Conservation (phyloP, 2,888 invertebrate genomes). For the Cyaniris semiargus region DNA sequence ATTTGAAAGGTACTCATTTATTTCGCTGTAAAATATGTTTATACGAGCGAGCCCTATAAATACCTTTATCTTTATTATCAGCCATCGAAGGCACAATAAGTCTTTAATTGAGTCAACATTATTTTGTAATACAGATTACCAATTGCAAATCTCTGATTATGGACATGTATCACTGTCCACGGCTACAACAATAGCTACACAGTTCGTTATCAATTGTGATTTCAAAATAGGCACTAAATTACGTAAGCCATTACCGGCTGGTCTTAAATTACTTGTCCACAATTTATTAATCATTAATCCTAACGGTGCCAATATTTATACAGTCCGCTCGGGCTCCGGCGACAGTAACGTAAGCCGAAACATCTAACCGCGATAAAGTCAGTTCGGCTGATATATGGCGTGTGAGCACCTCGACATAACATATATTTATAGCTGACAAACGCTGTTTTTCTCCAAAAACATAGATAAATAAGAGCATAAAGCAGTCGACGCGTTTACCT, state of each 20-base stretch:
- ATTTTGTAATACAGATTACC: constrained; percentile 32
- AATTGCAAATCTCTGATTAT: constrained; percentile 55
- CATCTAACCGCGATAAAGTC: constrained; percentile 25
- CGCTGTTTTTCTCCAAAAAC: constrained; percentile 64
- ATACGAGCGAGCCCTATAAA: not conserved
- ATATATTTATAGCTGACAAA: constrained; percentile 53
- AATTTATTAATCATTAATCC: constrained; percentile 48
- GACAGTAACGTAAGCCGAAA: constrained; percentile 20
- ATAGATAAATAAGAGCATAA: constrained; percentile 62
- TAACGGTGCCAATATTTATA: constrained; percentile 30
- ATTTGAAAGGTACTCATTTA: not conserved
- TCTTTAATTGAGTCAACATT: constrained; percentile 32
- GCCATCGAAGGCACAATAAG: constrained; percentile 10
- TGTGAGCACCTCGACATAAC: constrained; percentile 8
- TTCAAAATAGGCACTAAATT: constrained; percentile 71
- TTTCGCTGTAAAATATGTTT: not conserved
- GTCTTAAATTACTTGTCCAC: constrained; percentile 67
- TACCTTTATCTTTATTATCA: constrained; percentile 2
- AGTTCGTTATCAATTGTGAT: constrained; percentile 70
- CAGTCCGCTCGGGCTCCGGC: not conserved
- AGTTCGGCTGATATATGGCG: not conserved
- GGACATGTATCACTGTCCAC: constrained; percentile 72
- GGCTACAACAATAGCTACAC: constrained; percentile 65
- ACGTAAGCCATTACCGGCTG: constrained; percentile 68
- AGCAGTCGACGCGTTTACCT: constrained; percentile 71